Conservation (phyloP, 2,797 vertebrate species). For the Oryzias sinensis region DNA sequence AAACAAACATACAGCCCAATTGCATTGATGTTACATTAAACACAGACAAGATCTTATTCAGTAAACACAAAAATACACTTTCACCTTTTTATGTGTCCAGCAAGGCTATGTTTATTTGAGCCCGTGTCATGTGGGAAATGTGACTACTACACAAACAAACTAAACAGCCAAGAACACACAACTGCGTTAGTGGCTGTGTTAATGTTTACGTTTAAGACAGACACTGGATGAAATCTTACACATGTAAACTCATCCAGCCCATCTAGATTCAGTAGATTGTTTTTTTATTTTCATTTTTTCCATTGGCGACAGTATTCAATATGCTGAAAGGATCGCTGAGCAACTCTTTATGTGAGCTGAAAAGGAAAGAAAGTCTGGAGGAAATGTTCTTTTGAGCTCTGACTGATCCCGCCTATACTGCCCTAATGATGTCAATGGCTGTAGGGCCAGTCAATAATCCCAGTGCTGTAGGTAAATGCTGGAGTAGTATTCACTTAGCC, state of each 20-base stretch:
- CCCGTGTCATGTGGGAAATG: slow-evolving; percentile 81
- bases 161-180: slow-evolving; percentile 57
- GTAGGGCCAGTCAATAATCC: slow-evolving; percentile 2
- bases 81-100: slow-evolving; percentile 59
- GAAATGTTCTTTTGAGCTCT: slow-evolving; percentile 17
- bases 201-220: slow-evolving; percentile 18
- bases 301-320: slow-evolving; percentile 3
- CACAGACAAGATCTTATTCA: slow-evolving; percentile 47
- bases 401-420: slow-evolving; percentile 5
- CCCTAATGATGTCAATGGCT: slow-evolving; percentile 17
- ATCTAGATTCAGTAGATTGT: slow-evolving; percentile 19
- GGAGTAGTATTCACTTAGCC: neutral
- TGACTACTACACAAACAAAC: slow-evolving; percentile 81
- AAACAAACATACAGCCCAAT: slow-evolving; percentile 58
- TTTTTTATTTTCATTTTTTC: neutral
- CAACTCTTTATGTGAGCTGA: slow-evolving; percentile 4
- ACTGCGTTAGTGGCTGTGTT: slow-evolving; percentile 17
- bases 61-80: slow-evolving; percentile 18
- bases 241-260: slow-evolving; percentile 5
- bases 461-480: neutral
- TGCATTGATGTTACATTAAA: slow-evolving; percentile 62
- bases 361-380: slow-evolving; percentile 9
- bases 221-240: neutral
- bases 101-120: slow-evolving; percentile 81
- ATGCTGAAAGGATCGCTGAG: neutral